Percentiles rank a stretch among this genome's conserved stretches.
Evolutionary conservation across 2,113 vertebrate species (phyloP).

Genomic region (Bubo scandiacus): DNA sequence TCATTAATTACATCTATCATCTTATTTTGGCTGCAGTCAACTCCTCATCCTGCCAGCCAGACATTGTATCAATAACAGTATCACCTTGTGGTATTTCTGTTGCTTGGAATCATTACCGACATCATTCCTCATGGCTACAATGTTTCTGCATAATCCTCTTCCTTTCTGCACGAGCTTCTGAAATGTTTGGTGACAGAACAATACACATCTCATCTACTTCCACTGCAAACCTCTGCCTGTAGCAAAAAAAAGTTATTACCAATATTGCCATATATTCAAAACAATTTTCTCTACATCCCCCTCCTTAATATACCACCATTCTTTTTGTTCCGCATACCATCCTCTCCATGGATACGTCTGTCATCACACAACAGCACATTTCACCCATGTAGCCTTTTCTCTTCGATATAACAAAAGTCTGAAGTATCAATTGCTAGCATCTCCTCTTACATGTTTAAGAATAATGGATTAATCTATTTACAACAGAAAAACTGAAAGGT

Average conservation of each 20-base stretch:
- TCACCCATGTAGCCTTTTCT: background rate
- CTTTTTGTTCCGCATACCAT: background rate
- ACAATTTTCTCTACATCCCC: background rate
- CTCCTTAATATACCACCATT: background rate
- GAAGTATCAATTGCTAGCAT: background rate
- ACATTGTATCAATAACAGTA: background rate
- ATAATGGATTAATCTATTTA: background rate
- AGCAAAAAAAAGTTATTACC: background rate
- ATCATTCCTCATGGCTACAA: background rate
- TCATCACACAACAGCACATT: background rate
- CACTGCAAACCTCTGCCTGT: background rate
- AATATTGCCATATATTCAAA: background rate
- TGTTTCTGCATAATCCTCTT: background rate
- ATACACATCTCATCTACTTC: background rate
- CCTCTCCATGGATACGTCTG: background rate
- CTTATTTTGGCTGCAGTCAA: background rate
- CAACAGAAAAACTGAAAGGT: background rate
- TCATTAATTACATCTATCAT: background rate
- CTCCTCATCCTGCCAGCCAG: background rate
- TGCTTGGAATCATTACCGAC: background rate
- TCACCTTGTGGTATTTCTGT: background rate
- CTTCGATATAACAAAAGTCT: rapidly evolving
- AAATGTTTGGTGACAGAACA: background rate
- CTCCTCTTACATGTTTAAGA: background rate
- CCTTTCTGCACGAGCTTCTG: background rate